Conservation (phyloP, 2,797 vertebrate species). For the Nannoperca obscura region DNA sequence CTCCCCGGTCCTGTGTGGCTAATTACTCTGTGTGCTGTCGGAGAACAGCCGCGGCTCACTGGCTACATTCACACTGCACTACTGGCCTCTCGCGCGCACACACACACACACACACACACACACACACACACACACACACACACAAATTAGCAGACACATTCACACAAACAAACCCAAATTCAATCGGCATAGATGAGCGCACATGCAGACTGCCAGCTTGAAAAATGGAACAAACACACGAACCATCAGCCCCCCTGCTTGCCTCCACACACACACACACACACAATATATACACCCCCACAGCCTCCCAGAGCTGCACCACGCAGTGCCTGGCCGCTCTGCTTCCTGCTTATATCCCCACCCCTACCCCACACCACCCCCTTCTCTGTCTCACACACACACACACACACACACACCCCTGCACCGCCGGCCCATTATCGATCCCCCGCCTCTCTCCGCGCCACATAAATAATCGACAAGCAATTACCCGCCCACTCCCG, state of each 20-base stretch:
- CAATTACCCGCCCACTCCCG: conserved; percentile 90
- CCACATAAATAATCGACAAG: conserved; percentile 90
- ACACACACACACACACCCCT: conserved; percentile 48
- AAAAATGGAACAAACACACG: conserved; percentile 71
- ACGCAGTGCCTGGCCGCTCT: conserved; percentile 81
- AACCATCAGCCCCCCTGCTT: conserved; percentile 36
- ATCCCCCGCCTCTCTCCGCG: conserved; percentile 88
- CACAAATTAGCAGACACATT: conserved; percentile 74
- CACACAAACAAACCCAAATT: conserved; percentile 76
- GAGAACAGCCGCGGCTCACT: conserved; percentile 75
- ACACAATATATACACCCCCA: conserved; percentile 58
- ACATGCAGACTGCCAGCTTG: conserved; percentile 61
- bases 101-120: no score
- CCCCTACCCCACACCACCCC: conserved; percentile 59
- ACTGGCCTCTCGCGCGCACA: conserved; percentile 80
- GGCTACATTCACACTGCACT: conserved; percentile 79
- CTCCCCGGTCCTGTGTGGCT: conserved; percentile 85
- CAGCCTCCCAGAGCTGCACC: conserved; percentile 74
- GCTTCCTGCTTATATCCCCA: conserved; percentile 76
- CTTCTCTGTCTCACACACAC: conserved; percentile 54
- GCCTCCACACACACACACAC: conserved; percentile 43
- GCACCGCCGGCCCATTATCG: conserved; percentile 86
- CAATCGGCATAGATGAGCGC: conserved; percentile 70
- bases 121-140: conserved; percentile 44
- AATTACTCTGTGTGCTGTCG: conserved; percentile 85